These are phyloP conservation scores for Reticulitermes lucifugus DNA, from an alignment of 2,888 invertebrate genomes.

Conservation along the genomic window DNA sequence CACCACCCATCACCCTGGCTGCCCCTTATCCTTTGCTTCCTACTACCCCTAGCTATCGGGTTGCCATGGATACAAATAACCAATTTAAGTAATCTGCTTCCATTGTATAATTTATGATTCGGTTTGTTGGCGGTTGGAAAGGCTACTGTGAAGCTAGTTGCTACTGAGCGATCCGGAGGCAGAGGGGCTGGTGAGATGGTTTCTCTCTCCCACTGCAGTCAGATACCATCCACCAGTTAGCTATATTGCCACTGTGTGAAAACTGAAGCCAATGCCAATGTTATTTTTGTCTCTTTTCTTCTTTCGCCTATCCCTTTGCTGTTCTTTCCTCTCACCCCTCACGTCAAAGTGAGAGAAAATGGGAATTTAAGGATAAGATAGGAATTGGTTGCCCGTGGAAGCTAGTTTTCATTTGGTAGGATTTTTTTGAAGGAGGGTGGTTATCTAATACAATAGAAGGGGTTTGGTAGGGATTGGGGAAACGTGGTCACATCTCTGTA, in stretches of 20 bases:
- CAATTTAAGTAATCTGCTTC: slow-evolving; percentile 54
- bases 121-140: slow-evolving; percentile 44
- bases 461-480: slow-evolving; percentile 37
- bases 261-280: slow-evolving; percentile 41
- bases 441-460: slow-evolving; percentile 42
- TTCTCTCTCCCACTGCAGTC: slow-evolving; percentile 22
- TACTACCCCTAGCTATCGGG: slow-evolving; percentile 49
- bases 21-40: slow-evolving; percentile 50
- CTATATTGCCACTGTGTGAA: slow-evolving; percentile 19
- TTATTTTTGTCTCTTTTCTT: slow-evolving; percentile 40
- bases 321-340: slow-evolving; percentile 14
- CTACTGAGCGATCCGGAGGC: slow-evolving; percentile 18
- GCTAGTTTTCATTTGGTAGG: slow-evolving; percentile 42
- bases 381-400: slow-evolving; percentile 41
- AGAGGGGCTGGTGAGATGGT: neutral
- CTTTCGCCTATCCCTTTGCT: slow-evolving; percentile 8
- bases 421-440: slow-evolving; percentile 22
- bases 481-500: slow-evolving; percentile 33
- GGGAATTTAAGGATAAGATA: slow-evolving; percentile 42
- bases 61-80: slow-evolving; percentile 53
- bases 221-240: slow-evolving; percentile 33
- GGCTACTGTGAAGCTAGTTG: slow-evolving; percentile 12
- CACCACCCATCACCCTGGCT: slow-evolving; percentile 33
- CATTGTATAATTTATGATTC: slow-evolving; percentile 54
- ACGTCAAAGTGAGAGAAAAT: slow-evolving; percentile 43